Percentiles rank a stretch among this genome's conserved stretches.
Evolutionary conservation across 2,797 vertebrate genomes (phyloP).

Genomic region (Oreochromis mossambicus): DNA sequence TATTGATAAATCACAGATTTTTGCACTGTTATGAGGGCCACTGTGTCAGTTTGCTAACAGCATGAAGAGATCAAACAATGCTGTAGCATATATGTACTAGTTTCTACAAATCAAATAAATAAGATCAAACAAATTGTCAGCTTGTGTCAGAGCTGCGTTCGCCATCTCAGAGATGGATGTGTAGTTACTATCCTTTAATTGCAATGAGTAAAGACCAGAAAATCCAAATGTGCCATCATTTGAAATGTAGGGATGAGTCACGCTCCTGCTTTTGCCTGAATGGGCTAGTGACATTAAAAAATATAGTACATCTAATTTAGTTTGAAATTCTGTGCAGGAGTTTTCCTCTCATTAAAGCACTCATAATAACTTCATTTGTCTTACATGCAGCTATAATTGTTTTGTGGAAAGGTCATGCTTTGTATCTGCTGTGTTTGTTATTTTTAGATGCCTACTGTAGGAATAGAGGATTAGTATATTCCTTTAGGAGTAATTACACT

Average conservation of each 20-base stretch:
- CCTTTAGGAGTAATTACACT: neutral
- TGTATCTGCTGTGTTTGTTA: neutral
- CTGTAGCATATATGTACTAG: neutral
- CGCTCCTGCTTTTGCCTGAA: neutral
- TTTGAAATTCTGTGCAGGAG: neutral
- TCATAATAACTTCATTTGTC: slow-evolving; percentile 4
- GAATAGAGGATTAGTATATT: neutral
- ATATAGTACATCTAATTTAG: neutral
- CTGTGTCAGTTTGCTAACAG: neutral
- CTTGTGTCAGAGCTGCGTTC: neutral
- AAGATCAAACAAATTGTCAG: neutral
- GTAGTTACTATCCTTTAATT: neutral
- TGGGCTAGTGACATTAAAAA: neutral
- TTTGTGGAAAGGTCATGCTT: slow-evolving; percentile 5
- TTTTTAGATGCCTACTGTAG: neutral
- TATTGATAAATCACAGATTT: neutral
- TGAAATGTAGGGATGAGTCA: neutral
- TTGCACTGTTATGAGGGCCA: neutral
- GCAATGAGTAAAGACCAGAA: neutral
- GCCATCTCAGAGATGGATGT: neutral
- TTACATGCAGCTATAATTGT: neutral
- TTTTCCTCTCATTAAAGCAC: neutral
- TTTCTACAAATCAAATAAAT: neutral
- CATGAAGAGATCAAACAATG: neutral
- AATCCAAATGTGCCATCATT: neutral